Evolutionary conservation across 2,113 vertebrate species (phyloP).

Genomic region (Aspidoscelis tigris): DNA sequence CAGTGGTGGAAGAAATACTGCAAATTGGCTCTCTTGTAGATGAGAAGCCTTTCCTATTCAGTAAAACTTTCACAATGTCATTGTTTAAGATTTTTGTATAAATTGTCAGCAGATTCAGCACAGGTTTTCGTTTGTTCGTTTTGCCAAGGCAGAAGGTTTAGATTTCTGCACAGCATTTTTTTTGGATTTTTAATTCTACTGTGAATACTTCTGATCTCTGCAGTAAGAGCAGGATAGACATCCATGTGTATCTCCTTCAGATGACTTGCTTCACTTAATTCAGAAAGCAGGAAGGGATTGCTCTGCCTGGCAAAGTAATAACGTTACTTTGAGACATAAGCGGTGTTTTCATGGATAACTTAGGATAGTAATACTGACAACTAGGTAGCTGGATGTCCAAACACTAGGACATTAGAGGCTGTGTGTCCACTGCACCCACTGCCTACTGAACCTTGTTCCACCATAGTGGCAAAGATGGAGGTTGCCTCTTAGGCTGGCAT

Average conservation of each 20-base stretch:
- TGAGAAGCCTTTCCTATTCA: not conserved
- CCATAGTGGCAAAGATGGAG: no score
- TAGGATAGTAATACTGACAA: no score
- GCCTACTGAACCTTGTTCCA: no score
- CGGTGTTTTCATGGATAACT: no score
- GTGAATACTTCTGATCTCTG: not conserved
- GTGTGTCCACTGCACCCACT: no score
- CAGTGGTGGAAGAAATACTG: not conserved
- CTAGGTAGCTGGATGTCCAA: no score
- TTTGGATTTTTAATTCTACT: not conserved
- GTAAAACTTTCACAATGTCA: not conserved
- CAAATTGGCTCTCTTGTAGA: constrained; percentile 13
- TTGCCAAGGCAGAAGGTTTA: not conserved
- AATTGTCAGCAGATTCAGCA: not conserved
- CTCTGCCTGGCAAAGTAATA: not conserved
- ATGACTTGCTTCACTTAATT: not conserved
- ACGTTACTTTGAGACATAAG: not conserved
- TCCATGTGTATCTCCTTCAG: not conserved
- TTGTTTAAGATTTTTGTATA: not conserved
- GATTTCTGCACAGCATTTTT: not conserved
- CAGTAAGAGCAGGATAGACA: not conserved
- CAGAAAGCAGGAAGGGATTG: not conserved
- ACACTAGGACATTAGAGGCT: no score
- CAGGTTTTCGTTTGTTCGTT: not conserved
- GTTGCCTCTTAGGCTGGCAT: no score